Evolutionary conservation across 2,113 vertebrate genomes (phyloP), one percentile per base, ranked within the genome.

Genomic region (Euleptes europaea): DNA sequence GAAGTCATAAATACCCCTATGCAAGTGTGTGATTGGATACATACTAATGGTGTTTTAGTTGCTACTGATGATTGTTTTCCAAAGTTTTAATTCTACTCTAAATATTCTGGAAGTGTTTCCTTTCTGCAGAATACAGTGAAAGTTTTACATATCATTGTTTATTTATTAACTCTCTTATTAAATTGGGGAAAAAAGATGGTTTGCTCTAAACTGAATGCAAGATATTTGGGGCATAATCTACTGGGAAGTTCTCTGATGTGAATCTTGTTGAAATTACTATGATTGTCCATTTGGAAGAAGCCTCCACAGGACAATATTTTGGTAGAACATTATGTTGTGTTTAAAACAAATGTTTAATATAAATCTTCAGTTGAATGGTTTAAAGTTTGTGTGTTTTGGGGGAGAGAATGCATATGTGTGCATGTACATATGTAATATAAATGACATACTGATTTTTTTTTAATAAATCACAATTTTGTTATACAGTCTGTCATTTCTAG

Each of bases 331-430:
- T 11, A 11, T 51, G 49, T 33, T 3, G 85, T 57, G 83, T 2
- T 40, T 79, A 67, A 69, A 91, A 83, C 77, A 86, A 71, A 90
- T 15, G 1, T 31, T n/a, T 13, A 28, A 65, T 49, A 83, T 66
- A 90, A 79, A 83, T 87, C 84, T 86, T 26, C 83, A 17, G 9
- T 19, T 47, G 40, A 75, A 63, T 66, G 10, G 15, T 66, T 23
- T 28, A 19, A 81, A 38, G 75, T 86, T 89, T 75, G 15, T 63
- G 23, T 63, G 26, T 63, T 21, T 28, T 28, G 9, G 60, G 57
- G 26, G 2, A 63, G 26, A 28, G 77, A 85, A 90, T 69, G 35
- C 13, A 33, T 35, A 69, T 69, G 60, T 28, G 8, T 3, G 26
- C 60, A 63, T 63, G 33, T 82, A 70, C 79, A 38, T 57, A 38